Evolutionary conservation across 2,113 vertebrate species (phyloP), one percentile per base, ranked within the genome.

Genomic region (Callaeas wilsoni): DNA sequence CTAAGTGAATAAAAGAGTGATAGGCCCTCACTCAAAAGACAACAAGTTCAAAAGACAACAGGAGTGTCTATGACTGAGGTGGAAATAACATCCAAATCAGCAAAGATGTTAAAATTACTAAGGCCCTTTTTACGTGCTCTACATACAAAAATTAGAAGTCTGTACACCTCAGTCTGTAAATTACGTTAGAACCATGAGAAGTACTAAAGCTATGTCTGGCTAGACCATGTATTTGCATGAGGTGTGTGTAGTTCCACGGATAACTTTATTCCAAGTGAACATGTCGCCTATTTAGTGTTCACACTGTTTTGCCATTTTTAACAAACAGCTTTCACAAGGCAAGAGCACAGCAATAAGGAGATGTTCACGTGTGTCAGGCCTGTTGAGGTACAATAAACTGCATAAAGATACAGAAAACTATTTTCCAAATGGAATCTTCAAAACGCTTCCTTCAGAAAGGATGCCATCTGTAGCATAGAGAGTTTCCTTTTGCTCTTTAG

Each of bases 381-480:
- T 49, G n/a, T 16, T 46, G 7, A 82, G 27, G 9, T 8, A n/a
- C 12, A 62, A 32, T 25, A 39, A 60, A 53, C 32, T 57, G 19
- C 6, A n/a, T 9, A 26, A 71, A 78, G 49, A 67, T 4, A 41
- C 10, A 77, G n/a, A 50, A 59, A 75, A 52, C 27, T 35, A 63
- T 63, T 74, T 93, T 50, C 23, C 25, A 62, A 69, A 46, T 6
- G 3, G 18, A 39, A 88, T 22, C 63, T 55, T 65, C 55, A 60
- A 76, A 88, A 69, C 10, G 35, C 20, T 60, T 75, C 13, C 29
- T 79, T 93, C n/a, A 56, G 26, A 39, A 88, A 76, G 27, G 26
- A 46, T 8, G 18, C 5, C 30, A 17, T 16, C 5, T 2, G 3
- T 33, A 69, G 35, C 19, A 85, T 0, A 8, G 9, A 56, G 39